These are phyloP conservation scores for Bovichtus variegatus DNA, from an alignment of 2,797 vertebrate species.

Conservation along the genomic window DNA sequence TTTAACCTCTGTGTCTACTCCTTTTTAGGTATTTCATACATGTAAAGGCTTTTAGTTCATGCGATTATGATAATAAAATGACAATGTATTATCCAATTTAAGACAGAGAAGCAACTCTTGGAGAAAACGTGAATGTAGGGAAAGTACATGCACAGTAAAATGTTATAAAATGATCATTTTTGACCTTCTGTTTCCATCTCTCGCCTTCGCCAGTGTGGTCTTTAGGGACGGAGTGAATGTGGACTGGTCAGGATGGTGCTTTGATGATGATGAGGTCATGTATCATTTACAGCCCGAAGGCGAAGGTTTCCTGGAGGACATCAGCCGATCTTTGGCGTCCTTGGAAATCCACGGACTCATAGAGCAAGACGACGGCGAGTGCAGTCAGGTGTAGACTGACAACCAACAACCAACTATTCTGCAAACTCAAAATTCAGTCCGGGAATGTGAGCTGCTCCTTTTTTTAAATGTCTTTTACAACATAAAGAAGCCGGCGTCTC, in stretches of 20 bases:
- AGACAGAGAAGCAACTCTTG: neutral
- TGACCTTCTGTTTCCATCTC: conserved; percentile 33
- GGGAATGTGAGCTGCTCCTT: conserved; percentile 15
- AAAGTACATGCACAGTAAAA: neutral
- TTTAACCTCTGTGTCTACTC: neutral
- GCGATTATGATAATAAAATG: neutral
- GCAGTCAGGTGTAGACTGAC: conserved; percentile 81
- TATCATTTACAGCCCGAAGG: conserved; percentile 54
- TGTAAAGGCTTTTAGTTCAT: neutral
- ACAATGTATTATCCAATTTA: neutral
- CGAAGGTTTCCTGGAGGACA: conserved; percentile 55
- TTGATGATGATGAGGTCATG: conserved; percentile 81
- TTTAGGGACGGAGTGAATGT: conserved; percentile 73
- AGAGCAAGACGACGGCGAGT: conserved; percentile 72
- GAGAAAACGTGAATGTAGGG: neutral
- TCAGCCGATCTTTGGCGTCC: conserved; percentile 42
- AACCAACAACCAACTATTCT: neutral
- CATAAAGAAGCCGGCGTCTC: too few species aligned
- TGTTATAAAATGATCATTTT: neutral
- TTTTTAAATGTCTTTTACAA: too few species aligned
- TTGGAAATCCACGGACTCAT: conserved; percentile 9
- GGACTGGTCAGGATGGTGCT: conserved; percentile 85
- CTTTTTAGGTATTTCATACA: neutral
- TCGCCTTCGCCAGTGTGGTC: conserved; percentile 50
- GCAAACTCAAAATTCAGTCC: neutral